Evolutionary conservation across 2,888 invertebrate genomes (phyloP), one percentile per base, ranked within the genome.

Genomic region (Cepaea hortensis): DNA sequence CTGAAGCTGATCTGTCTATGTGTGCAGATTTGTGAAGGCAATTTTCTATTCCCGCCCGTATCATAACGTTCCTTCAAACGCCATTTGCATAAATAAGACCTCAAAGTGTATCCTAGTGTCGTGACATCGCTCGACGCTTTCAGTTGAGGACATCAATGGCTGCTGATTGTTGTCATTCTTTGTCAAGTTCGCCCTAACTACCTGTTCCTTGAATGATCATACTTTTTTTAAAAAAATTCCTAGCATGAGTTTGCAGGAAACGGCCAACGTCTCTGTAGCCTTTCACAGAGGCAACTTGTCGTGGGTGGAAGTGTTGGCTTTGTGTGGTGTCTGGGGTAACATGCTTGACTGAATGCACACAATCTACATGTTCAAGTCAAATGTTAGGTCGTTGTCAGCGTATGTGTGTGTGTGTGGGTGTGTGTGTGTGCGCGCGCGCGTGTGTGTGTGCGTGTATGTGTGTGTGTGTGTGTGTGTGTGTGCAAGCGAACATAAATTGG

Each of bases 21-120:
- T 68, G 11, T 68, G 68, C 68, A 18, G 5, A 7, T 20, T 15
- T 65, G 65, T 65, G 18, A 65, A 65, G 18, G 18, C 9, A 65
- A 65, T 15, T 35, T 35, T 35, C 35, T 35, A 35, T 35, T 35
- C 18, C 15, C n/a, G 3, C 20, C 20, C n/a, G 55, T 77, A 77
- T 55, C 76, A n/a, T 20, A 20, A 4, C 55, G n/a, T 18, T 55
- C 55, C n/a, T 55, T n/a, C 46, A 5, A 9, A 50, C n/a, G 15
- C 7, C n/a, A 77, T 77, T 77, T 55, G 76, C 76, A 77, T 77
- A 55, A 77, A 77, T 18, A n/a, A 55, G 76, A 77, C 50, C 20
- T 77, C n/a, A 77, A 55, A 77, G n/a, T n/a, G 20, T 55, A 11
- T 18, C 9, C 13, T n/a, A 55, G 1, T 77, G 55, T 77, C n/a